Conservation (phyloP, 92 coral and sea anemone genomes). For the Pocillopora meandrina region DNA sequence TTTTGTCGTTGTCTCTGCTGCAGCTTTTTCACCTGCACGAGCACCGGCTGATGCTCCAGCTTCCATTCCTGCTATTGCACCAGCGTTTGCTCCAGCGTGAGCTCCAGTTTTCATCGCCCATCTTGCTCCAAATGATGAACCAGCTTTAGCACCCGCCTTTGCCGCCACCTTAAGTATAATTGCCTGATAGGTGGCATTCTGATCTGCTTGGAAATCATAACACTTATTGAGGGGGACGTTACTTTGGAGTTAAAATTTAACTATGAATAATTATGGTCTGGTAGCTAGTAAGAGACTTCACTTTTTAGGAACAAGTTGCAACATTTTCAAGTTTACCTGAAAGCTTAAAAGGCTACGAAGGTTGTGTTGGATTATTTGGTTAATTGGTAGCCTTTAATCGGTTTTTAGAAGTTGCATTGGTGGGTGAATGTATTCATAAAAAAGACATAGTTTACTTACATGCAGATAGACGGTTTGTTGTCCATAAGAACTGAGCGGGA, state of each 20-base stretch:
- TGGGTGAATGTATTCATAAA: no score
- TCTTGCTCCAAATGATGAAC: slow-evolving; percentile 49
- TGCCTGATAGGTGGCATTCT: slow-evolving; percentile 4
- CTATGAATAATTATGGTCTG: no score
- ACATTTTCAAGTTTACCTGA: no score
- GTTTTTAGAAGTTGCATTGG: no score
- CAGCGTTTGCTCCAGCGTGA: slow-evolving; percentile 61
- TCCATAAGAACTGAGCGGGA: slow-evolving; percentile 69
- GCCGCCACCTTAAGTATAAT: slow-evolving; percentile 4
- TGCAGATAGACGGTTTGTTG: neutral
- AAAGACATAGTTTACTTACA: no score
- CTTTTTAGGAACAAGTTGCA: no score
- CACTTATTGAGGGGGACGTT: no score
- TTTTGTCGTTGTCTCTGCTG: neutral
- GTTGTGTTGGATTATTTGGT: no score
- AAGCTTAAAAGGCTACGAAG: no score
- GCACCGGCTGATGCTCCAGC: slow-evolving; percentile 67
- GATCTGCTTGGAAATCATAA: neutral
- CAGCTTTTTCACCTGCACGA: slow-evolving; percentile 28
- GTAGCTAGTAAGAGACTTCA: no score
- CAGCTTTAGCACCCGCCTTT: slow-evolving; percentile 27
- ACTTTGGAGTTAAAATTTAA: no score
- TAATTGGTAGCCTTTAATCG: no score
- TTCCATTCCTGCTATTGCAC: slow-evolving; percentile 42
- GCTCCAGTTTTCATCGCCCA: slow-evolving; percentile 51